Evolutionary conservation across 2,113 vertebrate genomes (phyloP).

Genomic region (Dinomys branickii): DNA sequence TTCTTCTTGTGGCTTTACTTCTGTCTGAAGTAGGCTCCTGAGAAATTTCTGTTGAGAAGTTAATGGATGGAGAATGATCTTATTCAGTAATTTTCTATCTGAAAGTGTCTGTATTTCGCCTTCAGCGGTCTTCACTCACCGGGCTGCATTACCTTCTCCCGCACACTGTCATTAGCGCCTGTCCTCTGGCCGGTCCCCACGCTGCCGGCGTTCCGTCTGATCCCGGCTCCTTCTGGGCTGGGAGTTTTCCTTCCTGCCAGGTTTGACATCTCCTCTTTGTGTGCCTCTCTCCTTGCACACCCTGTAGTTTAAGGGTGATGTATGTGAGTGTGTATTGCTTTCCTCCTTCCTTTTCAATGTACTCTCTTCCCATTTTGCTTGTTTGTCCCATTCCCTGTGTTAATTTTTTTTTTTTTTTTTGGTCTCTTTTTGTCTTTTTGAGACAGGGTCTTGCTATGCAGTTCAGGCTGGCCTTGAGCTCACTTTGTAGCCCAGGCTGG

Average conservation of each 20-base stretch:
- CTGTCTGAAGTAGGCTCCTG: background rate
- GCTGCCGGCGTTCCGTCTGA: no score
- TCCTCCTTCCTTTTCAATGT: no score
- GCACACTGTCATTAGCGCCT: rapidly evolving
- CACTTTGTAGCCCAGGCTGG: no score
- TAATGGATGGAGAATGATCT: no score
- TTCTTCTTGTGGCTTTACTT: background rate
- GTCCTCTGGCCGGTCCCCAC: rapidly evolving
- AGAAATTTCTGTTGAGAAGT: background rate
- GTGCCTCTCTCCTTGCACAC: no score
- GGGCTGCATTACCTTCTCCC: no score
- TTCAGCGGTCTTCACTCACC: background rate
- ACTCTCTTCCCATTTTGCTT: background rate
- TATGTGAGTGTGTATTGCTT: background rate
- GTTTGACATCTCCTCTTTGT: background rate
- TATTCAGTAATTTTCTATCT: no score
- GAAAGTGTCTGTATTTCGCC: background rate
- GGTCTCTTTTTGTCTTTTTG: no score
- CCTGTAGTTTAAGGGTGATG: background rate
- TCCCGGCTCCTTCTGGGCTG: rapidly evolving
- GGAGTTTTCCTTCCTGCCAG: background rate
- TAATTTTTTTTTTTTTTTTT: rapidly evolving
- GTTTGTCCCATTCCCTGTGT: background rate
- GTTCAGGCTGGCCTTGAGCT: no score
- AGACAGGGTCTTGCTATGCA: no score